Base-by-base conservation (phyloP, 2,888 invertebrate species). In the Xestia ashworthii region DNA sequence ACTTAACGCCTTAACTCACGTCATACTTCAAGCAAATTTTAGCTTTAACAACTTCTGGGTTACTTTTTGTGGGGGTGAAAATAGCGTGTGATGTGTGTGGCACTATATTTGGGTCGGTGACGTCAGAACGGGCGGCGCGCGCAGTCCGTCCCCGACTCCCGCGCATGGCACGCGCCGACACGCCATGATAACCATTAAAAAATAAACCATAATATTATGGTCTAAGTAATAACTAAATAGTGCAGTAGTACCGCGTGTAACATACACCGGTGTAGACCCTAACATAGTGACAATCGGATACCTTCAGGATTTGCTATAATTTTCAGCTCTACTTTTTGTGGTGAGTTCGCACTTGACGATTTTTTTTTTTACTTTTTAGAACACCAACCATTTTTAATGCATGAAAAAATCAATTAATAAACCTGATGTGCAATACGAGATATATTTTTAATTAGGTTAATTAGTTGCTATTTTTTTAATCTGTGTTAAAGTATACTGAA, bases 91-190 rank as follows among this genome's bases (percentile, higher is more conserved):
- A 71, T 65, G 75, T 72, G 74, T 68, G 62, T 78, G 58, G 85
- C 88, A 86, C 96, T 96, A 96, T 96, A 96, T 96, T 94, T 91
- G 95, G 94, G 90, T 84, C 82, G 89, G 87, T 95, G 95, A 96
- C 96, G 96, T 96, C 94, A 92, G 79, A 81, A 74, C 67, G 85
- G 88, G 90, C 87, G 89, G 91, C 92, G 89, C 92, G 93, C 95
- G 95, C 96, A 96, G 96, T 96, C 93, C 92, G 93, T 87, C 90
- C 91, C 91, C 92, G 91, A 91, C 93, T 90, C 93, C 92, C 94
- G 95, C 93, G 94, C 93, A 90, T 93, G 94, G 94, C 94, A 91
- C 93, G 93, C 93, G 93, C 92, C 89, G 89, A 88, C 76, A 81
- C 79, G 89, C 89, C 88, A 92, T 91, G 85, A 88, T 82, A 84